These are phyloP conservation scores for Maconellicoccus hirsutus DNA, from an alignment of 1,140 invertebrate genomes.

Conservation along the genomic window DNA sequence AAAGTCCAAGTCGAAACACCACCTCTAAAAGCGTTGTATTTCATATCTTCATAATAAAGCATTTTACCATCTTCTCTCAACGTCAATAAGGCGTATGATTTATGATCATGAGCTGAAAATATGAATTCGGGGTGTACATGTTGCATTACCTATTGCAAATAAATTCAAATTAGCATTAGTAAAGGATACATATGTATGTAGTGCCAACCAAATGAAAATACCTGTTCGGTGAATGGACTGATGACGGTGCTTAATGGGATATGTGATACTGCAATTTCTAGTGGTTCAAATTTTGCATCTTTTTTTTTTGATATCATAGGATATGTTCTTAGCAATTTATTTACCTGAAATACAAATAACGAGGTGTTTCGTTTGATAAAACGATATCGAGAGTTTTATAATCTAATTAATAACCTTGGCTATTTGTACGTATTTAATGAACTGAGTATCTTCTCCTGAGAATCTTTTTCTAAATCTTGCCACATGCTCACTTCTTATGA, in stretches of 20 bases:
- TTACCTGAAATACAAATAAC: constrained; percentile 50
- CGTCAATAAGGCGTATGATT: constrained; percentile 43
- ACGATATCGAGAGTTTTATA: no score
- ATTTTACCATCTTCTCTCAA: constrained; percentile 20
- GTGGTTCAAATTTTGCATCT: constrained; percentile 35
- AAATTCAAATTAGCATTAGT: constrained; percentile 5
- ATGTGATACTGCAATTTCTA: constrained; percentile 55
- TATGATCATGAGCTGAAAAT: constrained; percentile 75
- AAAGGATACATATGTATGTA: background rate
- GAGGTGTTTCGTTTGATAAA: no score
- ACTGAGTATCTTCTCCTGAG: constrained; percentile 49
- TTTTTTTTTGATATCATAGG: constrained; percentile 31
- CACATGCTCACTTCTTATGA: constrained; percentile 56
- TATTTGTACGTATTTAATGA: constrained; percentile 45
- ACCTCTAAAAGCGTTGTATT: background rate
- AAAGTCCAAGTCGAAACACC: background rate
- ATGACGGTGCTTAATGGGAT: constrained; percentile 51
- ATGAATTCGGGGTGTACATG: constrained; percentile 62
- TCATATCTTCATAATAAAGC: constrained; percentile 4
- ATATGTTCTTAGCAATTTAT: constrained; percentile 47
- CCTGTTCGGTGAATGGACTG: constrained; percentile 47
- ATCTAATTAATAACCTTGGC: constrained; percentile 25
- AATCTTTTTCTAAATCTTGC: constrained; percentile 67
- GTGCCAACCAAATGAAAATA: constrained; percentile 32
- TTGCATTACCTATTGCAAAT: constrained; percentile 44